A percentile compares a stretch with the other conserved stretches of the same genome.
These are phyloP conservation scores for Armadillidium nasatum DNA, from an alignment of 1,140 invertebrate genomes.

Conservation along the genomic window DNA sequence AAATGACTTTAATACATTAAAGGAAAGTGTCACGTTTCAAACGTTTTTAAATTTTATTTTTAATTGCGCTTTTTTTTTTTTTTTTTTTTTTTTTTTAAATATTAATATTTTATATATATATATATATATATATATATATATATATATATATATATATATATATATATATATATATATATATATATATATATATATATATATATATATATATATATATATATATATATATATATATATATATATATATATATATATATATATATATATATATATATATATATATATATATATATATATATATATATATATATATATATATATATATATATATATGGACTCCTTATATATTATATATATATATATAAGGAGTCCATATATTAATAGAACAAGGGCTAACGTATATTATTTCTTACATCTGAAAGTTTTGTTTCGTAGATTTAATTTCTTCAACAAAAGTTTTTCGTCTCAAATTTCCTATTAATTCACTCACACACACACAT, in stretches of 20 bases:
- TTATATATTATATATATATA: too few species aligned
- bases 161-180: constrained; percentile 11
- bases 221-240: background rate
- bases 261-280: constrained; percentile 6
- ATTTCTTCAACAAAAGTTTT: too few species aligned
- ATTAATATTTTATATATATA: background rate
- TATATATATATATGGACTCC: background rate
- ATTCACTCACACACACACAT: too few species aligned
- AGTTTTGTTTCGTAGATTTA: too few species aligned
- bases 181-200: background rate
- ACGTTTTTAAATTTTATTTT: too few species aligned
- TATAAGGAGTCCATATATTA: too few species aligned
- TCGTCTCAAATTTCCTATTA: too few species aligned
- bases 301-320: background rate
- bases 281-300: background rate
- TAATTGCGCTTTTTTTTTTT: too few species aligned
- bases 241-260: constrained; percentile 13
- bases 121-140: background rate
- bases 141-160: constrained; percentile 6
- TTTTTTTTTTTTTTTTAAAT: background rate
- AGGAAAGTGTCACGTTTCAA: too few species aligned
- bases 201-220: background rate
- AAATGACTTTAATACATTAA: too few species aligned
- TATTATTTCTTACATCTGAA: too few species aligned
- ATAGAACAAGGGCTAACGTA: too few species aligned